Percentiles rank a stretch among this genome's conserved stretches.
These are phyloP conservation scores for Eristalis intricaria DNA, from an alignment of 2,888 invertebrate genomes.

Conservation along the genomic window DNA sequence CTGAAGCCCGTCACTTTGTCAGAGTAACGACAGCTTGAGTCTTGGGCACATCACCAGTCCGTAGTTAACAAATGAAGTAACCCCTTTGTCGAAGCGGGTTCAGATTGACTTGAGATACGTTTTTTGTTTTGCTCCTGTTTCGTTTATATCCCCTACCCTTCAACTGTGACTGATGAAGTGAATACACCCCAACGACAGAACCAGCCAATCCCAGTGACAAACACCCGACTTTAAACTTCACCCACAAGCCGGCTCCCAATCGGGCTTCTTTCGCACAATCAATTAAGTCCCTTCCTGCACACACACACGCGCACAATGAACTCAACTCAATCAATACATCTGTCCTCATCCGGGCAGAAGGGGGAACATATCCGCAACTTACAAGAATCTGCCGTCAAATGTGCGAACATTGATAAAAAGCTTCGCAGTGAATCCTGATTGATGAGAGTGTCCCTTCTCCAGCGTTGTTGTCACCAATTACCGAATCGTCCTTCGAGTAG, in stretches of 20 bases:
- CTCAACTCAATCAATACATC: neutral
- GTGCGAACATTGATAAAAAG: conserved; percentile 21
- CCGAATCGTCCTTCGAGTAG: conserved; percentile 1
- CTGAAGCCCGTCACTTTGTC: neutral
- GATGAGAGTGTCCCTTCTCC: conserved; percentile 4
- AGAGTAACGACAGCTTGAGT: neutral
- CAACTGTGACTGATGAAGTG: neutral
- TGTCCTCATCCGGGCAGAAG: neutral
- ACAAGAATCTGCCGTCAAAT: conserved; percentile 3
- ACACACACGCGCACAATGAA: neutral
- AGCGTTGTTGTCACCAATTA: conserved; percentile 14
- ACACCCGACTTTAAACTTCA: neutral
- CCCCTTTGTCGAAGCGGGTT: neutral
- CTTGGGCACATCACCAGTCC: neutral
- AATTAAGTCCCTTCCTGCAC: neutral
- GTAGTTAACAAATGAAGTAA: neutral
- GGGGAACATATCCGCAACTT: neutral
- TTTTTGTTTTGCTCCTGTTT: neutral
- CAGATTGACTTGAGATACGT: neutral
- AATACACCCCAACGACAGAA: neutral
- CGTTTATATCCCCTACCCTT: neutral
- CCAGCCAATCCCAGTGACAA: neutral
- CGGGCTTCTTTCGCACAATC: neutral
- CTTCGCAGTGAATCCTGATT: conserved; percentile 14
- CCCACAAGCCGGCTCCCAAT: neutral